Evolutionary conservation across 2,888 invertebrate species (phyloP).

Genomic region (Xanthorhoe spadicearia): DNA sequence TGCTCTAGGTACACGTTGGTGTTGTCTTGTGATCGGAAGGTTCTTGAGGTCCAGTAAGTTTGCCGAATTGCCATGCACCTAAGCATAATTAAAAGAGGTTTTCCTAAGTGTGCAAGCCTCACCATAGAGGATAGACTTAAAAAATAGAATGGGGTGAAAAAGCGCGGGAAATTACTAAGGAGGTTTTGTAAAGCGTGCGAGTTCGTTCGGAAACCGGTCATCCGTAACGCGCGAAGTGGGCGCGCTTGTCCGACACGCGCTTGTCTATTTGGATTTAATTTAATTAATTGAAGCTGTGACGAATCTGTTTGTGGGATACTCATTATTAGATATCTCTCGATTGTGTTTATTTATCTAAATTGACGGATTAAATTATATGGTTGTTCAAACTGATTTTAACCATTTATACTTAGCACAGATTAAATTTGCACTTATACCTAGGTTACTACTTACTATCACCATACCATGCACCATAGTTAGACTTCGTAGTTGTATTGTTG

Average conservation of each 20-base stretch:
- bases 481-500: too few species aligned
- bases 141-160: slow-evolving; percentile 38
- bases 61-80: too few species aligned
- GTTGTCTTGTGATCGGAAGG: too few species aligned
- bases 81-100: too few species aligned
- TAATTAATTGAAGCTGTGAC: slow-evolving; percentile 67
- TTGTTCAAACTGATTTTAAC: neutral
- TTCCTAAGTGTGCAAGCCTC: neutral
- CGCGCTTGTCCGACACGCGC: slow-evolving; percentile 72
- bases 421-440: too few species aligned
- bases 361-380: slow-evolving; percentile 21
- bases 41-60: too few species aligned
- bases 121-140: neutral
- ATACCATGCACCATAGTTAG: too few species aligned
- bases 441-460: too few species aligned
- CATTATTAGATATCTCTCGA: slow-evolving; percentile 47
- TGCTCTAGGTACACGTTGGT: too few species aligned
- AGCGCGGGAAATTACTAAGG: slow-evolving; percentile 51
- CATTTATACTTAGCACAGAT: too few species aligned
- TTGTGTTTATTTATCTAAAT: slow-evolving; percentile 38
- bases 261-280: slow-evolving; percentile 75
- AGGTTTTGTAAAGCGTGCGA: slow-evolving; percentile 49
- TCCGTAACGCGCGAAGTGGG: slow-evolving; percentile 68
- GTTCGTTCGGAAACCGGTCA: slow-evolving; percentile 65
- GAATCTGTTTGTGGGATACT: slow-evolving; percentile 52